Conservation (phyloP, 2,888 invertebrate species). For the Euproctis similis region DNA sequence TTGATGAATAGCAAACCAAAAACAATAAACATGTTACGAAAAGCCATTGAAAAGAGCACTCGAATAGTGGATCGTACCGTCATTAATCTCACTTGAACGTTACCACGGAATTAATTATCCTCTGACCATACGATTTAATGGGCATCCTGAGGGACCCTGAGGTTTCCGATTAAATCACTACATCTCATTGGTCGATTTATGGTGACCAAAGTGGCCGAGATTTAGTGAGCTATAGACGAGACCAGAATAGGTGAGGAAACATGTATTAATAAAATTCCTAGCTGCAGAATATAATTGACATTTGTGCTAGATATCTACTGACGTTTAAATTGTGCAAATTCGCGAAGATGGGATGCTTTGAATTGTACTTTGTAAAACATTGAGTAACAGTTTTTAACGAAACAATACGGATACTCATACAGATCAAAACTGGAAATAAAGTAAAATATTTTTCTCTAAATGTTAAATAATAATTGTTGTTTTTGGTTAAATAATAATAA, state of each 20-base stretch:
- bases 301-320: too few species aligned
- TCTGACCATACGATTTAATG: constrained; percentile 75
- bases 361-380: too few species aligned
- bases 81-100: constrained; percentile 72
- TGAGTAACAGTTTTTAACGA: too few species aligned
- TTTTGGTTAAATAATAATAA: too few species aligned
- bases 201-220: constrained; percentile 46
- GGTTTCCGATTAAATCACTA: constrained; percentile 75
- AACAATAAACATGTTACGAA: constrained; percentile 48
- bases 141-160: constrained; percentile 69
- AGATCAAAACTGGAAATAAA: too few species aligned
- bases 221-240: constrained; percentile 27
- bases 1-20: constrained; percentile 29
- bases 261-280: too few species aligned
- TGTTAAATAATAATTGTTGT: too few species aligned
- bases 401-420: too few species aligned
- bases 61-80: constrained; percentile 43
- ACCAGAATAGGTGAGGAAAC: constrained; percentile 4
- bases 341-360: too few species aligned
- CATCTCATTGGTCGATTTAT: constrained; percentile 74
- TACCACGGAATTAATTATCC: constrained; percentile 74
- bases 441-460: too few species aligned
- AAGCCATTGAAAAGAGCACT: constrained; percentile 59
- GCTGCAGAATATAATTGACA: too few species aligned
- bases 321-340: too few species aligned